Percentiles rank a stretch among this genome's conserved stretches.
Evolutionary conservation across 30 jellyfish, hydroid and myxozoan species (phyloP).

Genomic region (Chrysaora quinquecirrha): DNA sequence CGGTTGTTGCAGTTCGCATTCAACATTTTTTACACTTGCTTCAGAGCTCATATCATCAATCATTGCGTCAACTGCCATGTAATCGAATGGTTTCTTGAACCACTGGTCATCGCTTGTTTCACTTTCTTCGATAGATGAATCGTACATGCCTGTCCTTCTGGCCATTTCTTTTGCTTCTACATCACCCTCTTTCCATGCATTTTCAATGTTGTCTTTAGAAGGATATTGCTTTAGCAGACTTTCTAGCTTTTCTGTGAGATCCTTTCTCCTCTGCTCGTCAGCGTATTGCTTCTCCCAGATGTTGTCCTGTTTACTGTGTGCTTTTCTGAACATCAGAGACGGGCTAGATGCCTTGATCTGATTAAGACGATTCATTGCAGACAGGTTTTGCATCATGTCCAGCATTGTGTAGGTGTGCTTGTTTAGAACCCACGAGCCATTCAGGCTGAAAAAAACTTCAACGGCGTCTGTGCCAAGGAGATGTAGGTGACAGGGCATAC

Average conservation of each 20-base stretch:
- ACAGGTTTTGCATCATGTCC: constrained; percentile 56
- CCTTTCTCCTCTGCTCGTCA: constrained; percentile 24
- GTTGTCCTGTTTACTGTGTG: constrained; percentile 58
- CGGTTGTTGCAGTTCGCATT: constrained; percentile 11
- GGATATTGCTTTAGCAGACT: constrained; percentile 32
- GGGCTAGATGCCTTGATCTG: constrained; percentile 44
- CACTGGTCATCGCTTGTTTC: constrained; percentile 24
- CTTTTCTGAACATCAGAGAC: constrained; percentile 30
- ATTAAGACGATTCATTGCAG: constrained; percentile 44
- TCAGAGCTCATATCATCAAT: constrained; percentile 27
- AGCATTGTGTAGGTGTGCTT: constrained; percentile 40
- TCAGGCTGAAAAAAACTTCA: constrained; percentile 26
- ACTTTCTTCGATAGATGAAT: constrained; percentile 7
- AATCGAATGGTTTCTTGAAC: constrained; percentile 18
- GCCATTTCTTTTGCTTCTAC: constrained; percentile 33
- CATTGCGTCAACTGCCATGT: constrained; percentile 19
- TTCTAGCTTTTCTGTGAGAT: neutral
- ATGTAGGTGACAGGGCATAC: constrained; percentile 28
- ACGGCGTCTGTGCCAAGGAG: constrained; percentile 50
- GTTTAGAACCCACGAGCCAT: constrained; percentile 29
- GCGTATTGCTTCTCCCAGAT: constrained; percentile 54
- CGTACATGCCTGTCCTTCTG: constrained; percentile 25
- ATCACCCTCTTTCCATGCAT: constrained; percentile 39
- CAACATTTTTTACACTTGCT: constrained; percentile 9
- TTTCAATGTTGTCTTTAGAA: constrained; percentile 7